Evolutionary conservation across 2,113 vertebrate genomes (phyloP), one percentile per base, ranked within the genome.

Genomic region (Xenopus laevis): DNA sequence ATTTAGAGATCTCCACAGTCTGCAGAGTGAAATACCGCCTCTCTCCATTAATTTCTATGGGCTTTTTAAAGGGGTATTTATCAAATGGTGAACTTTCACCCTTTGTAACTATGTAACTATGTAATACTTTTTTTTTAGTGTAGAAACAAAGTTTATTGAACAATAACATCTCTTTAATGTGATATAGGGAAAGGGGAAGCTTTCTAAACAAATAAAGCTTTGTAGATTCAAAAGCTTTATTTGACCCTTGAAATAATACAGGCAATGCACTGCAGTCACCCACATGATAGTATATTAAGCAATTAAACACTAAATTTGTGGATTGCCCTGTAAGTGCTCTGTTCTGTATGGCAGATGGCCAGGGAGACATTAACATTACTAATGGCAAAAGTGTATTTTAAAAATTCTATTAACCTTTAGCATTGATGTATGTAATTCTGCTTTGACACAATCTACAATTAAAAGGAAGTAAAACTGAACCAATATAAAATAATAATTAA

Each of bases 381-480:
- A 62, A 75, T 75, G 65, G 65, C 65, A 16, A 40, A 67, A 62
- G 73, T 62, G 73, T 55, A 68, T 52, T 68, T 62, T 62, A 62
- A 68, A 55, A 68, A 68, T 75, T 68, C 72, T 75, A 75, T 75
- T 75, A 75, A 68, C 73, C 73, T 75, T 75, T 46, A 53, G 65
- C 45, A 40, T 47, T 52, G 55, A 40, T 18, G 65, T 21, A 52
- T 75, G 65, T 68, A 65, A 75, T 53, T 75, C 58, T 33, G 17
- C 65, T 21, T 60, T 33, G 62, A 61, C 58, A 44, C 60, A 68
- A 68, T 68, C 65, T 45, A 75, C 61, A 75, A 68, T 75, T 62
- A 75, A 50, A 10, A 7, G 12, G 17, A 10, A 68, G 65, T 9
- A 52, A 20, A 47, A 33, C 21, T 12, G 15, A n/a, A n/a, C 30